Evolutionary conservation across 2,113 vertebrate genomes (phyloP).

Genomic region (Onychostruthus taczanowskii): DNA sequence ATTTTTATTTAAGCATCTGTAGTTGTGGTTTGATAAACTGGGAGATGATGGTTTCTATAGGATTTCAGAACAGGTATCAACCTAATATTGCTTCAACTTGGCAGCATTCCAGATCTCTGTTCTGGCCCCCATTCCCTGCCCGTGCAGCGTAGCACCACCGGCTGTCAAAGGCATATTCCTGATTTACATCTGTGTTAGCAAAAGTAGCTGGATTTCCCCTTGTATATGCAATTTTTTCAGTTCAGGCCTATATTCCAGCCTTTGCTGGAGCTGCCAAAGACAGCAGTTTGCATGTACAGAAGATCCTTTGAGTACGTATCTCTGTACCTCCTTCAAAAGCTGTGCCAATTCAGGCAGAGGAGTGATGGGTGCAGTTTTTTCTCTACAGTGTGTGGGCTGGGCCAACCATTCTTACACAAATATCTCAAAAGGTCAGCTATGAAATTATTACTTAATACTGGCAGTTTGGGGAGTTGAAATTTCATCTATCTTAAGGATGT

Average conservation of each 20-base stretch:
- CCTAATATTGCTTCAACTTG: neutral
- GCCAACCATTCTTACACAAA: neutral
- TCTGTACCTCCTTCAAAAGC: neutral
- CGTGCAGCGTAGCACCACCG: neutral
- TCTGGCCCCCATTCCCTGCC: neutral
- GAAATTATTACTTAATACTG: neutral
- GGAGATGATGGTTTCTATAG: neutral
- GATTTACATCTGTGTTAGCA: slow-evolving; percentile 23
- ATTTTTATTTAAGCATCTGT: slow-evolving; percentile 49
- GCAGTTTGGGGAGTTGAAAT: neutral
- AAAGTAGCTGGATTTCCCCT: neutral
- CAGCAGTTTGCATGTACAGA: neutral
- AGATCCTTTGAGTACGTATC: neutral
- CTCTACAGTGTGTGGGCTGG: neutral
- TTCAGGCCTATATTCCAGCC: neutral
- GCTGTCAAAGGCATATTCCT: neutral
- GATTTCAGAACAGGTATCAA: slow-evolving; percentile 12
- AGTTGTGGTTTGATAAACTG: neutral
- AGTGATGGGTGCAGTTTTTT: neutral
- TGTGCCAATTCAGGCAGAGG: neutral
- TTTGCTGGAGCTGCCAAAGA: neutral
- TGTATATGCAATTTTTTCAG: neutral
- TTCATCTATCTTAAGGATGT: neutral
- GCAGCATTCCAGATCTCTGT: neutral
- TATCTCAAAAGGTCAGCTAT: neutral